A percentile compares a stretch with the other conserved stretches of the same genome.
These are phyloP conservation scores for Enteromius viviparus DNA, from an alignment of 2,797 vertebrate species.

Conservation along the genomic window DNA sequence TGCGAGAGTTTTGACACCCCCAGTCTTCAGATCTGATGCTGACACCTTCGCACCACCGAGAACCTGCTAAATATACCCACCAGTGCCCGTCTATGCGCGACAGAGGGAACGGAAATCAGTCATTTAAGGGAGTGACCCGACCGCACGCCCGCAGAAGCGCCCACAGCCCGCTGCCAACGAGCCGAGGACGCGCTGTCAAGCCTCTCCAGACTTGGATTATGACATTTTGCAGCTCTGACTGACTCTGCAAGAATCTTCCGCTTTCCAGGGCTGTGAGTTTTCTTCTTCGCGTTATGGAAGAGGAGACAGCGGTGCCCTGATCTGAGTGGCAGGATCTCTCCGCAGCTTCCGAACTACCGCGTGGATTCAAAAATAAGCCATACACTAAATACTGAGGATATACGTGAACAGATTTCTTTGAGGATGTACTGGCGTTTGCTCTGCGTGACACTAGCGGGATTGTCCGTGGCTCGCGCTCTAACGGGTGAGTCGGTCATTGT, in stretches of 20 bases:
- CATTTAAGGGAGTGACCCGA: constrained; percentile 43
- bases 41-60: constrained; percentile 9
- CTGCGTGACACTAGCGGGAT: constrained; percentile 31
- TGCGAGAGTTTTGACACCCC: constrained; percentile 23
- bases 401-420: constrained; percentile 14
- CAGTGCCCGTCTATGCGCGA: background rate
- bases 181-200: constrained; percentile 28
- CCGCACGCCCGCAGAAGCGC: constrained; percentile 36
- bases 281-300: background rate
- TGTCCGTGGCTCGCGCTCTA: constrained; percentile 37
- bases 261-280: background rate
- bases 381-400: constrained; percentile 19
- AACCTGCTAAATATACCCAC: constrained; percentile 20
- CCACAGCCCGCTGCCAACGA: constrained; percentile 4
- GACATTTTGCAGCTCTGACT: background rate
- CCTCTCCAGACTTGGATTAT: constrained; percentile 28
- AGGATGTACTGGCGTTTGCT: constrained; percentile 56
- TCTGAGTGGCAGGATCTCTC: constrained; percentile 22
- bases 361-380: constrained; percentile 1
- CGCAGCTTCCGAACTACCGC: constrained; percentile 3
- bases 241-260: background rate
- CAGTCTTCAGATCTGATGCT: constrained; percentile 27
- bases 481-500: constrained; percentile 53
- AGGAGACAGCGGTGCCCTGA: constrained; percentile 10
- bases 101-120: constrained; percentile 27